phyloP scores from a whole-genome alignment of 2,888 invertebrate species.

The Carcina quercana region DNA sequence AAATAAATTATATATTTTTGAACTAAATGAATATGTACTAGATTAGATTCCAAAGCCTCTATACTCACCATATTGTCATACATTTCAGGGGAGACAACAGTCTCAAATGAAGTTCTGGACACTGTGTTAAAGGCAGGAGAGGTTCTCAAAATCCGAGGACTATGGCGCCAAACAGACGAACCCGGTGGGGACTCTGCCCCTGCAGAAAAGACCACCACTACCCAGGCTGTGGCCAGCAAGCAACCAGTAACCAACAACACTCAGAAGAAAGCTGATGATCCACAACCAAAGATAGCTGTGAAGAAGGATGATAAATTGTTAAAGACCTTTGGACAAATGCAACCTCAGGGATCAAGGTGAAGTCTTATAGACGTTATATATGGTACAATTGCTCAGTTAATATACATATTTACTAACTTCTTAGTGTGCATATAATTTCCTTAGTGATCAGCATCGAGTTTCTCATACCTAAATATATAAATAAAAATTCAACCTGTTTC shows the following conservation, averaged over 20 bases:
- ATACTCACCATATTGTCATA: too few species aligned
- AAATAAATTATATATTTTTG: too few species aligned
- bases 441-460: too few species aligned
- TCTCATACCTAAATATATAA: too few species aligned
- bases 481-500: too few species aligned
- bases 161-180: slow-evolving; percentile 82
- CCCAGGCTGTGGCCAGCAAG: slow-evolving; percentile 37
- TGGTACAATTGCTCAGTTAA: too few species aligned
- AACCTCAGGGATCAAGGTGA: slow-evolving; percentile 44
- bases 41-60: too few species aligned
- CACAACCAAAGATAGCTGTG: slow-evolving; percentile 46
- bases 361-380: too few species aligned
- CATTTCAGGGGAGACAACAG: slow-evolving; percentile 85
- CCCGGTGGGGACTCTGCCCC: slow-evolving; percentile 35
- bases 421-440: too few species aligned
- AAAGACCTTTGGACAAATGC: slow-evolving; percentile 51
- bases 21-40: too few species aligned
- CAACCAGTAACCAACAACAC: slow-evolving; percentile 19
- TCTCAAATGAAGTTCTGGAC: slow-evolving; percentile 88
- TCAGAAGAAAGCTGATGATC: slow-evolving; percentile 47
- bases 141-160: slow-evolving; percentile 84
- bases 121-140: slow-evolving; percentile 88
- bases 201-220: slow-evolving; percentile 39
- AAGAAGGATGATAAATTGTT: slow-evolving; percentile 69
- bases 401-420: too few species aligned